These are phyloP conservation scores for Calonectris borealis DNA, from an alignment of 2,113 vertebrate genomes.

Conservation along the genomic window DNA sequence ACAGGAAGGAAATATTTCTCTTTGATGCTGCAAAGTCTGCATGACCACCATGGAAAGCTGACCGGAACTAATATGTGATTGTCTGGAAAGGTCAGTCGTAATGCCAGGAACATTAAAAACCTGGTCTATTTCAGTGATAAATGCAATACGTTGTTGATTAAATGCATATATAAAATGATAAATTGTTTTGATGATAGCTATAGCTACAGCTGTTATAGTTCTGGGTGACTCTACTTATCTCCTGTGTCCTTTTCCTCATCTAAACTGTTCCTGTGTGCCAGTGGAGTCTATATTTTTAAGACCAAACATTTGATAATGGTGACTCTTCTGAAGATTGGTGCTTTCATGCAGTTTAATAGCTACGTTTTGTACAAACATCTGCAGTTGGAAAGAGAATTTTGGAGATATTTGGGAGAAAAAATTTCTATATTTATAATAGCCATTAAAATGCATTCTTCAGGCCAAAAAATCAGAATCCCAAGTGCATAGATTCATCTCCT, in stretches of 20 bases:
- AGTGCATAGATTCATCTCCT: neutral
- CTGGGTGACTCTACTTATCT: neutral
- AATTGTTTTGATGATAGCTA: neutral
- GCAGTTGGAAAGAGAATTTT: neutral
- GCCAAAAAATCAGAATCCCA: neutral
- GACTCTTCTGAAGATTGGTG: neutral
- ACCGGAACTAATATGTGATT: neutral
- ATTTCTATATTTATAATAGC: neutral
- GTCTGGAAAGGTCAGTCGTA: neutral
- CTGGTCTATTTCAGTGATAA: neutral
- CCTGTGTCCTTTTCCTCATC: neutral
- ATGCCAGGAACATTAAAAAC: neutral
- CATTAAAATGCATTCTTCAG: neutral
- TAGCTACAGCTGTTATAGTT: neutral
- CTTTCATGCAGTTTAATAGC: neutral
- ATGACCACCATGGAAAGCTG: neutral
- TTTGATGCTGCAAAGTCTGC: neutral
- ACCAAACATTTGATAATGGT: neutral
- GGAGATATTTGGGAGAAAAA: neutral
- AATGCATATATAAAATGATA: neutral
- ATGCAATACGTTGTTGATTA: neutral
- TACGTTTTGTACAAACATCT: neutral
- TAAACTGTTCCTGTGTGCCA: neutral
- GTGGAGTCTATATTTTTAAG: neutral
- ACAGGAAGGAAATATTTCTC: neutral